Evolutionary conservation across 64 coral and sea anemone genomes (phyloP), one percentile per base, ranked within the genome.

Genomic region (Montipora cactus): DNA sequence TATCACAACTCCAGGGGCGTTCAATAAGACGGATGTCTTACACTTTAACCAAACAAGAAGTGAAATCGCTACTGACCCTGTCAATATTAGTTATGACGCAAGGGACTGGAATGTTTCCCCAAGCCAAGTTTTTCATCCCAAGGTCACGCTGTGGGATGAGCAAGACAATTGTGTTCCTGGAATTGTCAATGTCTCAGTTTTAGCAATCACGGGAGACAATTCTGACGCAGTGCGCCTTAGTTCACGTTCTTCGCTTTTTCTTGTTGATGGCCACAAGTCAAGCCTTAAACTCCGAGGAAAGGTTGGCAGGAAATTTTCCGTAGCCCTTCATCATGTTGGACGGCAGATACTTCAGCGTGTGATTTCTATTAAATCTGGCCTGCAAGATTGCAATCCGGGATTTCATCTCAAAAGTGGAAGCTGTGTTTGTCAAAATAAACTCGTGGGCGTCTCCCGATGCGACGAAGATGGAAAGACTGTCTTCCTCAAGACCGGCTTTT

Each of bases 31-130:
- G 57, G 28, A 14, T 22, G 61, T 22, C 18, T 11, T 12, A 37
- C 23, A 13, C 12, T 3, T 15, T 59, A 81, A 44, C 28, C 49
- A 70, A 21, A 93, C 79, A 66, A 87, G 22, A 80, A 75, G 15
- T 23, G 95, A 96, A 75, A 76, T 96, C 23, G 87, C 84, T 7
- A 96, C 95, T 23, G 86, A 93, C 85, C 90, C 95, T 9, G 62
- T 96, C 5, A 44, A 93, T 25, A 96, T 96, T 23, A 78, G n/a
- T 8, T 93, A 69, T 20, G 78, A 78, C 7, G 76, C 1, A 25
- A 52, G 2, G 20, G 86, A 96, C 44, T 96, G 95, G 95, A 57
- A 25, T 8, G 95, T 96, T 3, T 75, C 95, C 1, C 95, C 95
- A 68, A 80, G 78, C 44, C 78, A 93, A 37, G 79, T 83, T 71